Conservation (phyloP, 2,113 vertebrate species). For the Anarhynchus alexandrinus region DNA sequence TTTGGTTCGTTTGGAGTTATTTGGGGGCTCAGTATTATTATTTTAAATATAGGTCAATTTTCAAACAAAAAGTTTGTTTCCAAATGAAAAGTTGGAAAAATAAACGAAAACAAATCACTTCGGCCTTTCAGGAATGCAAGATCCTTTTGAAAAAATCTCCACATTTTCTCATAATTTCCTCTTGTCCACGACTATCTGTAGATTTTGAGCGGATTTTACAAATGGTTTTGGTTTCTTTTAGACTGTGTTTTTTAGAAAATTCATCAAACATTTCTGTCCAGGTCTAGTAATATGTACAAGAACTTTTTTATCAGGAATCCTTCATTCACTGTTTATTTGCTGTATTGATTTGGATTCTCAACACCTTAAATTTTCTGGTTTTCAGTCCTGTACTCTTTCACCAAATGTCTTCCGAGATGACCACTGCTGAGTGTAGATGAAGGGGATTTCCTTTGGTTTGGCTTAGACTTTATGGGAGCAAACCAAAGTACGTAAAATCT, state of each 20-base stretch:
- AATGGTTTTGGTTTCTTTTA: neutral
- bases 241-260: neutral
- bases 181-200: neutral
- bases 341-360: neutral
- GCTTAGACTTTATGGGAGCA: neutral
- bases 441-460: neutral
- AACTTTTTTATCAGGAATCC: neutral
- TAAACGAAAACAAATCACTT: neutral
- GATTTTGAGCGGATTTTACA: neutral
- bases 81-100: neutral
- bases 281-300: neutral
- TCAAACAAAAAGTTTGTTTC: neutral
- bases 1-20: neutral
- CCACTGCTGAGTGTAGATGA: neutral
- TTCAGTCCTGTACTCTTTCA: neutral
- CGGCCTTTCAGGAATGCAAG: neutral
- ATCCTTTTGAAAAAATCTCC: neutral
- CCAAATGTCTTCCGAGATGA: neutral
- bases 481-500: accelerated
- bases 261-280: neutral
- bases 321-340: neutral
- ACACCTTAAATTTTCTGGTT: neutral
- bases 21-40: neutral
- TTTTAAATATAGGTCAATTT: neutral
- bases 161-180: neutral